Evolutionary conservation across 2,113 vertebrate species (phyloP).

Genomic region (Catagonus wagneri): DNA sequence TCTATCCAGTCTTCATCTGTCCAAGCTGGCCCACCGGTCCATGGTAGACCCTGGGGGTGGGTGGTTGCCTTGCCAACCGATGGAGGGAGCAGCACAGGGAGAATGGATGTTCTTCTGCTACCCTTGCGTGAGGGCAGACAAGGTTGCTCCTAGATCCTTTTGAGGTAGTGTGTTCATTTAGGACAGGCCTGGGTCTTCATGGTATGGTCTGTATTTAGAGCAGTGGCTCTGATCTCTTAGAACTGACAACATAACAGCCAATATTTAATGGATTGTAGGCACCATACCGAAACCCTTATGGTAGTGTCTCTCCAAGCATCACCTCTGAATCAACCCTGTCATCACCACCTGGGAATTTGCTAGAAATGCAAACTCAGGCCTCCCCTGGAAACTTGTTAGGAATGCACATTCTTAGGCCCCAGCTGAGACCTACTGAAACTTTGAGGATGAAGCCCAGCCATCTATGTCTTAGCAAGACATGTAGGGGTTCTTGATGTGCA

Average conservation of each 20-base stretch:
- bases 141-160: not conserved
- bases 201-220: constrained; percentile 7
- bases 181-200: not conserved
- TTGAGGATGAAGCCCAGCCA: not conserved
- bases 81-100: not conserved
- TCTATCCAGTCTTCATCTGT: not conserved
- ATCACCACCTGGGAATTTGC: not conserved
- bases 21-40: not conserved
- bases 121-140: not conserved
- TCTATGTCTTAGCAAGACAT: not conserved
- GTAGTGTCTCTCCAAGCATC: not conserved
- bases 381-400: not conserved
- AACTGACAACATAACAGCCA: not conserved
- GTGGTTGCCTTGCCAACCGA: not conserved
- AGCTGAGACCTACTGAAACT: not conserved
- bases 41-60: not conserved
- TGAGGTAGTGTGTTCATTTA: not conserved
- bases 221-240: not conserved
- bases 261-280: not conserved
- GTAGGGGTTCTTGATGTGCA: not conserved
- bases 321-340: not conserved
- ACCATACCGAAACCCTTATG: not conserved
- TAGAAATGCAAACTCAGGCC: not conserved
- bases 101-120: not conserved
- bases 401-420: not conserved